These are phyloP conservation scores for Allygus modestus DNA, from an alignment of 2,888 invertebrate species.

Conservation along the genomic window DNA sequence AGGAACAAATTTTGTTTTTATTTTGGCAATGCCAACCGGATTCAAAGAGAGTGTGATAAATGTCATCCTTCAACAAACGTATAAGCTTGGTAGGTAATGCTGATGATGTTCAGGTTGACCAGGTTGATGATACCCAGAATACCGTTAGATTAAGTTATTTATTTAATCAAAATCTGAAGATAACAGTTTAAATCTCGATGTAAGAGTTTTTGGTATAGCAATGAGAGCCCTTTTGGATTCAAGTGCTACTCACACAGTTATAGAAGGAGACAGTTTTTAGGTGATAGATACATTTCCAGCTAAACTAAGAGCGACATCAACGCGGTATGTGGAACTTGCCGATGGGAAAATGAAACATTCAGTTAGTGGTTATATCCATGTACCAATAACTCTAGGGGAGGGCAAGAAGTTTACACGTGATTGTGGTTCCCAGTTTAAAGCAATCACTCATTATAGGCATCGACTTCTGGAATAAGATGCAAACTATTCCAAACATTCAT, in stretches of 20 bases:
- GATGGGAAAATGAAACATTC: neutral
- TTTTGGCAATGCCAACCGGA: neutral
- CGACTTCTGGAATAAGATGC: constrained; percentile 35
- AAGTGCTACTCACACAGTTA: constrained; percentile 7
- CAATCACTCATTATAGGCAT: constrained; percentile 1
- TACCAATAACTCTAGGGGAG: constrained; percentile 33
- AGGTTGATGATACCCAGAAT: neutral
- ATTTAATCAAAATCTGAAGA: neutral
- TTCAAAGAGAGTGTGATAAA: neutral
- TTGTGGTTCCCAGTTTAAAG: constrained; percentile 8
- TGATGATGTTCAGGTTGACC: neutral
- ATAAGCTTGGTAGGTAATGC: neutral
- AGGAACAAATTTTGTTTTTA: constrained; percentile 28
- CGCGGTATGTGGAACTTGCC: neutral
- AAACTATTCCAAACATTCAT: neutral
- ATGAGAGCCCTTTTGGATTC: constrained; percentile 32
- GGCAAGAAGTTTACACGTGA: neutral
- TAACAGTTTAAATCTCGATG: constrained; percentile 6
- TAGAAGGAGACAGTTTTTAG: constrained; percentile 1
- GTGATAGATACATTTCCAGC: constrained; percentile 9
- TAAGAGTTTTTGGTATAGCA: constrained; percentile 9
- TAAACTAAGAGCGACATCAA: neutral
- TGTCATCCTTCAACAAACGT: constrained; percentile 28
- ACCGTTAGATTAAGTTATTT: constrained; percentile 14
- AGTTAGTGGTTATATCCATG: neutral